Percentiles rank a stretch among this genome's conserved stretches.
Evolutionary conservation across 1,140 invertebrate genomes (phyloP).

Genomic region (Macrosteles quadrilineatus): DNA sequence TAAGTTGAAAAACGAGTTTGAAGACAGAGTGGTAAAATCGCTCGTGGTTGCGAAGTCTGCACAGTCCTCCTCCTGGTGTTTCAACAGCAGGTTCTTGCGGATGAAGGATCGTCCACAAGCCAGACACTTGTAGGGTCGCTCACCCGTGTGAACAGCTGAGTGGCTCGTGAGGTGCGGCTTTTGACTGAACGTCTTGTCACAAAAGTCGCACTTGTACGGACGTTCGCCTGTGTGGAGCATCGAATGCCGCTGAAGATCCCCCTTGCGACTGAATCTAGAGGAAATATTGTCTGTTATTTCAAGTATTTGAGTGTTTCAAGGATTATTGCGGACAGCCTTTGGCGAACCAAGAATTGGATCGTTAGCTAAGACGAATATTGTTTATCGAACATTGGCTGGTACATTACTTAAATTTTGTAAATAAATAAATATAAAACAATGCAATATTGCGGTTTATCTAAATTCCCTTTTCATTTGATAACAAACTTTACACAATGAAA

Average conservation of each 20-base stretch:
- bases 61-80: constrained; percentile 32
- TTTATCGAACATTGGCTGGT: no score
- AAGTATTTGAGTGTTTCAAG: no score
- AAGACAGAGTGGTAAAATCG: no score
- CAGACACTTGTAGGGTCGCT: constrained; percentile 60
- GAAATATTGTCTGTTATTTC: constrained; percentile 39
- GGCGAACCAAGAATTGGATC: no score
- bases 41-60: background rate
- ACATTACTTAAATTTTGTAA: no score
- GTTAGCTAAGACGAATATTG: no score
- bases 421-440: no score
- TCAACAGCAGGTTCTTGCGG: constrained; percentile 40
- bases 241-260: constrained; percentile 53
- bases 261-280: constrained; percentile 56
- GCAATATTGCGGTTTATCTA: no score
- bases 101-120: constrained; percentile 53
- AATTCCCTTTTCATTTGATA: no score
- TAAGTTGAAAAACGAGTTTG: no score
- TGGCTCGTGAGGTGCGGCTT: constrained; percentile 44
- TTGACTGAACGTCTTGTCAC: constrained; percentile 57
- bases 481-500: no score
- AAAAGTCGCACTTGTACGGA: constrained; percentile 63
- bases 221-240: constrained; percentile 60
- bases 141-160: constrained; percentile 59
- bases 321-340: no score